phyloP scores from a whole-genome alignment of 2,888 invertebrate genomes.

The Parnassius glacialis region DNA sequence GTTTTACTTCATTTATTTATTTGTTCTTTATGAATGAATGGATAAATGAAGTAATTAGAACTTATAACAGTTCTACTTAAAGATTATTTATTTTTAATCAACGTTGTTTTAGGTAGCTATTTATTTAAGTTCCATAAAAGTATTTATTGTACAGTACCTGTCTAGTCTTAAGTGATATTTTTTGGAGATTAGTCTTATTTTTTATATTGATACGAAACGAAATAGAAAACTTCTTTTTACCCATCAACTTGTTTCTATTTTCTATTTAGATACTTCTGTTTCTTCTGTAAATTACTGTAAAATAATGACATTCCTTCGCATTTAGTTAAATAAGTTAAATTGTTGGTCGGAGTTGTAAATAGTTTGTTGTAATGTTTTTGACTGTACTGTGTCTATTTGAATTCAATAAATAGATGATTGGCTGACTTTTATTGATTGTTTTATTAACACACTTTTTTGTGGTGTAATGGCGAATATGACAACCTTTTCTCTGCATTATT shows the following conservation, averaged over 20 bases:
- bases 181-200: constrained; percentile 29
- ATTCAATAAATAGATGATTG: constrained; percentile 42
- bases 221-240: constrained; percentile 36
- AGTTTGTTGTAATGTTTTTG: constrained; percentile 45
- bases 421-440: constrained; percentile 33
- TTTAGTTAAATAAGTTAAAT: constrained; percentile 47
- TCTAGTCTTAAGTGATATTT: constrained; percentile 70
- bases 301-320: constrained; percentile 61
- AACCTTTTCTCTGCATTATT: too few relatives aligned
- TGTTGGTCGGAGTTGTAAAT: constrained; percentile 35
- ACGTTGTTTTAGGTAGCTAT: constrained; percentile 28
- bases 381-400: constrained; percentile 33
- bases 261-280: constrained; percentile 3
- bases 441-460: constrained; percentile 24
- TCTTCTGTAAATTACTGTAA: constrained; percentile 20
- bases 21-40: too few relatives aligned
- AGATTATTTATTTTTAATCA: constrained; percentile 28
- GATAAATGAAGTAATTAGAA: too few relatives aligned
- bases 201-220: constrained; percentile 41
- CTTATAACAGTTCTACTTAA: constrained; percentile 19
- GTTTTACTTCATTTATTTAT: too few relatives aligned
- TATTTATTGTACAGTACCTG: constrained; percentile 78
- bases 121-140: constrained; percentile 53
- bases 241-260: constrained; percentile 48
- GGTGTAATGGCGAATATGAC: too few relatives aligned